These are phyloP conservation scores for Conops quadrifasciatus DNA, from an alignment of 2,888 invertebrate species.

Conservation along the genomic window DNA sequence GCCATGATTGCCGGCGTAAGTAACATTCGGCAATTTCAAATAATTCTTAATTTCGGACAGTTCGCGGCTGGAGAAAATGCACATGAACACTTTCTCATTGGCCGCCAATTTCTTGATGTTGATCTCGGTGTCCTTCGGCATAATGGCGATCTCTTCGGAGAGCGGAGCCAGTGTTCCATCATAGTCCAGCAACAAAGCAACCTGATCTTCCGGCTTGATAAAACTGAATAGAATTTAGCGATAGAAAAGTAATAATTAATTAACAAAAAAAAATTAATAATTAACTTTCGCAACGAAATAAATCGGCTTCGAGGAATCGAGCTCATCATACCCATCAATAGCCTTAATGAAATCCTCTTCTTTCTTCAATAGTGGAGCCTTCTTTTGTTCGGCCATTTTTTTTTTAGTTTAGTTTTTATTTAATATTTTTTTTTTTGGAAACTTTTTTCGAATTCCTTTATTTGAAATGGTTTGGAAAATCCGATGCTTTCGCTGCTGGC, in stretches of 20 bases:
- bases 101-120: slow-evolving; percentile 75
- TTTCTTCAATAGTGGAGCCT: slow-evolving; percentile 63
- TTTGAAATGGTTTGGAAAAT: slow-evolving; percentile 15
- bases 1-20: slow-evolving; percentile 81
- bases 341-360: slow-evolving; percentile 64
- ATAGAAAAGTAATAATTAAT: too few relatives aligned
- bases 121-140: slow-evolving; percentile 77
- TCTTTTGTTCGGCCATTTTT: slow-evolving; percentile 64
- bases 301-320: too few relatives aligned
- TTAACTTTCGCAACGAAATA: slow-evolving; percentile 3
- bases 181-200: slow-evolving; percentile 77
- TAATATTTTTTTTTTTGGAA: background rate
- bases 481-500: slow-evolving; percentile 48
- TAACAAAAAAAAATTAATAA: too few relatives aligned
- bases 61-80: slow-evolving; percentile 77
- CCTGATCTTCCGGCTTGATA: slow-evolving; percentile 72
- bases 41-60: slow-evolving; percentile 78
- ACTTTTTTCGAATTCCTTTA: too few relatives aligned
- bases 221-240: slow-evolving; percentile 52
- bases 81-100: slow-evolving; percentile 76
- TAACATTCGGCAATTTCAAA: slow-evolving; percentile 70
- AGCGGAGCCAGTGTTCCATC: slow-evolving; percentile 81
- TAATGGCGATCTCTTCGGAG: slow-evolving; percentile 71
- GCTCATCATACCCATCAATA: slow-evolving; percentile 62
- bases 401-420: slow-evolving; percentile 17